Conservation (phyloP, 2,113 vertebrate species). For the Corythaeola cristata region DNA sequence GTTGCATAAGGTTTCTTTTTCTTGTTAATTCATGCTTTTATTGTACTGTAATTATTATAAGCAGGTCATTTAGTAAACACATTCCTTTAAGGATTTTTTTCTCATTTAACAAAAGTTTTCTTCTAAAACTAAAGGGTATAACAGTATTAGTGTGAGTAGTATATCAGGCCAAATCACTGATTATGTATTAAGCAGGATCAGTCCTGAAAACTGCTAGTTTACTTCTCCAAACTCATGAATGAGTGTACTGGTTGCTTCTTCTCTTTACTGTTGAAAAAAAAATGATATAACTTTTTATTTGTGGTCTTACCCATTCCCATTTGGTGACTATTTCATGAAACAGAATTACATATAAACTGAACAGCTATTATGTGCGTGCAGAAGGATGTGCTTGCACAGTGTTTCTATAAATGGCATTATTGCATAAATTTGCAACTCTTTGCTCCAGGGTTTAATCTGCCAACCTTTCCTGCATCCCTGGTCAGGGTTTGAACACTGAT, state of each 20-base stretch:
- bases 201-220: not conserved
- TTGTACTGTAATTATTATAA: conserved; percentile 31
- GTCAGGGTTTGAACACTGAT: not conserved
- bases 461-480: not conserved
- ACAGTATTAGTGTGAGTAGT: not conserved
- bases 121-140: conserved; percentile 14
- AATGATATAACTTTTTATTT: not conserved
- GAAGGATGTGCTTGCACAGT: not conserved
- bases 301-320: not conserved
- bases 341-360: not conserved
- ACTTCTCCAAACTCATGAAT: not conserved
- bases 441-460: not conserved
- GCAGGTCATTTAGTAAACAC: conserved; percentile 33
- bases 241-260: not conserved
- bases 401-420: not conserved
- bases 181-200: conserved; percentile 49
- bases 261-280: not conserved
- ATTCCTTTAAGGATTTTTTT: conserved; percentile 47
- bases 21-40: conserved; percentile 35
- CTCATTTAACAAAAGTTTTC: conserved; percentile 8
- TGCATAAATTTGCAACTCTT: not conserved
- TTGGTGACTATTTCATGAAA: not conserved
- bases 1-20: conserved; percentile 64
- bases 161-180: conserved; percentile 8
- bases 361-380: accelerated